These are phyloP conservation scores for Drosophila elegans DNA, from an alignment of 1,140 invertebrate genomes.

Conservation along the genomic window DNA sequence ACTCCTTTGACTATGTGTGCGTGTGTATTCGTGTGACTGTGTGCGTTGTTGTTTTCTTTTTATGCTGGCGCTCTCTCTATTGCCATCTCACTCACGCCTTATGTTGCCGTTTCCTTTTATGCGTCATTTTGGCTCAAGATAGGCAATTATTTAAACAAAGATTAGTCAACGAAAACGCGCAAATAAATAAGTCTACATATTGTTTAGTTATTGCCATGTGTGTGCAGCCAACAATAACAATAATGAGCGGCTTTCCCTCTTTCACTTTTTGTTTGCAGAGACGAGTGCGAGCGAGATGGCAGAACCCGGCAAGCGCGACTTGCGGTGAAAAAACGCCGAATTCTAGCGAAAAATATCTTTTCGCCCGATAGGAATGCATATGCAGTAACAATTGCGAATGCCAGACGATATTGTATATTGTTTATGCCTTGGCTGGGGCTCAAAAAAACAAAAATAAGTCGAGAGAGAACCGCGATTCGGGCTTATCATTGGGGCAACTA, in stretches of 20 bases:
- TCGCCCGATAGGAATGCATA: constrained; percentile 19
- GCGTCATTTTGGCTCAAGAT: constrained; percentile 69
- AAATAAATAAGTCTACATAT: constrained; percentile 60
- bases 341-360: constrained; percentile 21
- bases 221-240: constrained; percentile 35
- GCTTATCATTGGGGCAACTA: constrained; percentile 19
- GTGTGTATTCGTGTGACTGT: constrained; percentile 13
- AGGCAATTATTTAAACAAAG: constrained; percentile 75
- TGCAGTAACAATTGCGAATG: constrained; percentile 15
- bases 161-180: constrained; percentile 66
- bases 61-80: constrained; percentile 39
- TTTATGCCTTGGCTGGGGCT: constrained; percentile 9
- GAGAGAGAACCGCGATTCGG: constrained; percentile 5
- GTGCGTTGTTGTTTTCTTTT: constrained; percentile 58
- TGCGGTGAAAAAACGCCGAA: constrained; percentile 5
- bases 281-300: constrained; percentile 15
- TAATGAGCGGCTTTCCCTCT: constrained; percentile 13
- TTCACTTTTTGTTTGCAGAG: constrained; percentile 20
- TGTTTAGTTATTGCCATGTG: constrained; percentile 58
- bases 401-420: constrained; percentile 12
- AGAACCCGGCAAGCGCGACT: constrained; percentile 19
- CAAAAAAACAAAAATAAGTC: constrained; percentile 1
- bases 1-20: constrained; percentile 66
- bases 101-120: constrained; percentile 55
- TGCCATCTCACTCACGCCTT: constrained; percentile 28